phyloP scores from a whole-genome alignment of 1,140 invertebrate species.

The Saccostrea echinata region DNA sequence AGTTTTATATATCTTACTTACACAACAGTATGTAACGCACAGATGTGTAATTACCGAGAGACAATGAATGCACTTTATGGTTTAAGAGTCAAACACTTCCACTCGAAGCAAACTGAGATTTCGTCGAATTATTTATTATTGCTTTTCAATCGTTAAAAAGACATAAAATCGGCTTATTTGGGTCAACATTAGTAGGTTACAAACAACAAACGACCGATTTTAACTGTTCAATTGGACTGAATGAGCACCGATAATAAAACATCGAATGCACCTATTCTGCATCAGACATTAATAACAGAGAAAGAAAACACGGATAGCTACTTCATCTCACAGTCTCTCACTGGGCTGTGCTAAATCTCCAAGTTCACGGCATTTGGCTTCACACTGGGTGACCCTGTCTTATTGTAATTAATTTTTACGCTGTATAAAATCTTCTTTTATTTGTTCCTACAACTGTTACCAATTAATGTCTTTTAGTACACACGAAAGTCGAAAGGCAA shows the following conservation, averaged over 20 bases:
- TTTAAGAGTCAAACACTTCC: neutral
- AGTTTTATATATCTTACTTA: neutral
- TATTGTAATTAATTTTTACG: neutral
- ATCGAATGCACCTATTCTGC: no score
- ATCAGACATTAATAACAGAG: no score
- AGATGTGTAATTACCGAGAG: neutral
- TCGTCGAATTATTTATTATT: neutral
- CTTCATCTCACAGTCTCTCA: neutral
- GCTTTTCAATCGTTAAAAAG: neutral
- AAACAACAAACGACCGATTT: neutral
- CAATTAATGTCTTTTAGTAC: no score
- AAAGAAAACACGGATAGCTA: slow-evolving; percentile 3
- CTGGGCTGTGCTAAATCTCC: no score
- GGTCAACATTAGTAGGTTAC: neutral
- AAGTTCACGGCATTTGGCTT: neutral
- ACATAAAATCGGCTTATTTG: neutral
- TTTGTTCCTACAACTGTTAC: neutral
- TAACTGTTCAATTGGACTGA: neutral
- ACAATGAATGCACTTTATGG: neutral
- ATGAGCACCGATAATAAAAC: neutral
- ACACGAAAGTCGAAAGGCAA: no score
- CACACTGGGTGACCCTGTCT: neutral
- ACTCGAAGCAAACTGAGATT: neutral
- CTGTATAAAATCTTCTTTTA: neutral
- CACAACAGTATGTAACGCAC: neutral